Evolutionary conservation across 2,888 invertebrate genomes (phyloP), one percentile per base, ranked within the genome.

Genomic region (Spodoptera littoralis): DNA sequence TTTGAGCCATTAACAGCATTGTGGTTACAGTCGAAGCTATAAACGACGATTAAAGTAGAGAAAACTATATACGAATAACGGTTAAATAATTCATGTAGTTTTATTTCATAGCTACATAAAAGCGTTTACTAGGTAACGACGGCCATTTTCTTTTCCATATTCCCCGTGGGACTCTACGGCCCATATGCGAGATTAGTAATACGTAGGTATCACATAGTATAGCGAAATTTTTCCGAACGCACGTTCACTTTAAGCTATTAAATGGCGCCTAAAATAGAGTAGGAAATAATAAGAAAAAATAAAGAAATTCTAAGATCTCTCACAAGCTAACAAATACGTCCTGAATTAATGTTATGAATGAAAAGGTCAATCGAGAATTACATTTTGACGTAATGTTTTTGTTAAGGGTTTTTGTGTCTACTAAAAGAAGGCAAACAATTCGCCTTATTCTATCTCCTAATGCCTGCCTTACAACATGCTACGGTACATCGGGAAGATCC

Each of bases 1-100:
- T 61, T 70, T 70, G 24, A 54, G 42, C 62, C 75, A 75, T 73
- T 73, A 59, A 70, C 47, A 62, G 30, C 55, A 50, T 48, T 70
- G 49, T 12, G 36, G 50, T 64, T 22, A 47, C 52, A 64, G 56
- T 55, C 11, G 22, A 18, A 11, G 0, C 11, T 27, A 46, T 69
- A 45, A 63, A 52, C 50, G 13, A 13, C 36, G 18, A 11, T 47
- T 36, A 69, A n/a, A 5, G 24, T 42, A 51, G 41, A 52, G 54
- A 43, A 48, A 43, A 51, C 43, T 47, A 11, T 64, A 70, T 46
- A 55, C 36, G 13, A 9, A 47, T 59, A 54, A 72, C 47, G 11
- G 24, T 48, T 47, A 58, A 36, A 51, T 47, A 47, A 72, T 51
- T 58, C 44, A 27, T 58, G 18, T 48, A 55, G 45, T 45, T 60